Conservation (phyloP, 1,140 invertebrate species). For the Trichoplusia ni region DNA sequence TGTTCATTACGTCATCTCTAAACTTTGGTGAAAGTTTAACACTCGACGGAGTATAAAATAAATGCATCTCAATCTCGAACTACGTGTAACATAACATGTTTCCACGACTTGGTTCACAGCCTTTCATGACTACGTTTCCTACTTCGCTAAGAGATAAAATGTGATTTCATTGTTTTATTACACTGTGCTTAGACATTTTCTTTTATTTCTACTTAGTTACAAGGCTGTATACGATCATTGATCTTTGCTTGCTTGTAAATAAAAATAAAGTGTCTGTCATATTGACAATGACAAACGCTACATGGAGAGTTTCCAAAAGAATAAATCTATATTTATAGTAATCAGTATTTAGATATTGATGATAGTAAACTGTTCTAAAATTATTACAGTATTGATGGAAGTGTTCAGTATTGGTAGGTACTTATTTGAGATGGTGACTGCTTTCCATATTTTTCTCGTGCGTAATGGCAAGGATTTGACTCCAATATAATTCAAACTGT, state of each 20-base stretch:
- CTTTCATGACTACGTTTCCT: too few species aligned
- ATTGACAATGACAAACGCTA: conserved; percentile 1
- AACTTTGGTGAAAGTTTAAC: conserved; percentile 20
- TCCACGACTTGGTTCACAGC: too few species aligned
- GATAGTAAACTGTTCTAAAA: conserved; percentile 1
- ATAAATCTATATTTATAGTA: not conserved
- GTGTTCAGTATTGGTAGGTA: not conserved
- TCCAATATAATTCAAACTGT: not conserved
- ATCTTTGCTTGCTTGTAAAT: not conserved
- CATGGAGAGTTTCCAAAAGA: not conserved
- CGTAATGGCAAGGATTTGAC: not conserved
- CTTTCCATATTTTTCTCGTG: not conserved
- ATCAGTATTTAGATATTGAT: not conserved
- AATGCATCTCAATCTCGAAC: too few species aligned
- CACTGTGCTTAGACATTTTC: too few species aligned
- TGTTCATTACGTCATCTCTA: conserved; percentile 13
- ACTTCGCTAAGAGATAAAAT: too few species aligned
- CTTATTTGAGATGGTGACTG: not conserved
- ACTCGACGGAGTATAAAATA: too few species aligned
- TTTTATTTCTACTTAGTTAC: not conserved
- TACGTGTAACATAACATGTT: too few species aligned
- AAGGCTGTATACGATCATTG: conserved; percentile 1
- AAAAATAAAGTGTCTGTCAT: conserved; percentile 1
- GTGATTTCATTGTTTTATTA: too few species aligned
- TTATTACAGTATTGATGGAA: not conserved